These are phyloP conservation scores for Lissonota sp. DNA, from an alignment of 2,888 invertebrate species.

Conservation along the genomic window DNA sequence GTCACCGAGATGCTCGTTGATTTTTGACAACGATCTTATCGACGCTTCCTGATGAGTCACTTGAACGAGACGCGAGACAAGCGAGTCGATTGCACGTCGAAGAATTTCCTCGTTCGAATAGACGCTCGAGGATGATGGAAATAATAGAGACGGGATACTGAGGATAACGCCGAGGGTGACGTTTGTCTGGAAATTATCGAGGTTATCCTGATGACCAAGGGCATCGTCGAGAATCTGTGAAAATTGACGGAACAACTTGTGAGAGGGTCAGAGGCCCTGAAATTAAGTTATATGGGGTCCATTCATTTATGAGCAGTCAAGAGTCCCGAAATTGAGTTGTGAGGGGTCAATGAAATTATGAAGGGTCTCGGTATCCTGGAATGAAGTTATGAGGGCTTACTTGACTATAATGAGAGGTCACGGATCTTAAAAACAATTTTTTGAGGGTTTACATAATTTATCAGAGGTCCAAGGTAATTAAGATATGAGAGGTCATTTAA, in stretches of 20 bases:
- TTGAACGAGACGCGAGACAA: slow-evolving; percentile 84
- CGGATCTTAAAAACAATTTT: no score
- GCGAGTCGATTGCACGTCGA: slow-evolving; percentile 78
- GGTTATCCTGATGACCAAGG: slow-evolving; percentile 72
- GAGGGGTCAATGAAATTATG: no score
- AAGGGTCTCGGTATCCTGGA: no score
- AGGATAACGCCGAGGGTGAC: slow-evolving; percentile 82
- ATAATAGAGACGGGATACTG: slow-evolving; percentile 81
- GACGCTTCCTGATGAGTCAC: slow-evolving; percentile 87
- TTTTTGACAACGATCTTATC: slow-evolving; percentile 88
- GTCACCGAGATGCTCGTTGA: slow-evolving; percentile 88
- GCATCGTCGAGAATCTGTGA: slow-evolving; percentile 62
- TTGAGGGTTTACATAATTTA: no score
- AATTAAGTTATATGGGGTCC: no score
- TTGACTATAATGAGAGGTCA: no score
- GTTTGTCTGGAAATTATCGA: slow-evolving; percentile 81
- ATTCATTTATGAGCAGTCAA: no score
- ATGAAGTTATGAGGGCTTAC: no score
- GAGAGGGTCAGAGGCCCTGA: no score
- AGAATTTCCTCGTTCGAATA: slow-evolving; percentile 73
- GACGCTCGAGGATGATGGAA: slow-evolving; percentile 76
- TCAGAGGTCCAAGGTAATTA: no score
- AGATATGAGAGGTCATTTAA: no score
- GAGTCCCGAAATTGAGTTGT: no score
- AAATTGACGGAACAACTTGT: slow-evolving; percentile 12